phyloP scores from a whole-genome alignment of 1,140 invertebrate genomes.

The Batillaria attramentaria region DNA sequence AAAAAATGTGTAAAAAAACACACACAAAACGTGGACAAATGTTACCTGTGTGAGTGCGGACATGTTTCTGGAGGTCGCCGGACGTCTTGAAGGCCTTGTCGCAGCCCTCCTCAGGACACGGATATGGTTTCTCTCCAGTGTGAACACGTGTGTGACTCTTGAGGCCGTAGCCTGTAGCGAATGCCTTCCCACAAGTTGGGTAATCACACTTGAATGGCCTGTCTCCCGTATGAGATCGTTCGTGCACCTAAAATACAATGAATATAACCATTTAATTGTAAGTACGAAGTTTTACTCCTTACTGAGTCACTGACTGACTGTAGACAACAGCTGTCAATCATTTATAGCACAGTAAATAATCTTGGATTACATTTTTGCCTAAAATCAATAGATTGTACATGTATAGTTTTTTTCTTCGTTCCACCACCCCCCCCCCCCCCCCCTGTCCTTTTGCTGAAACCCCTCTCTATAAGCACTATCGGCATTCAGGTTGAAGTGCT shows the following conservation, averaged over 20 bases:
- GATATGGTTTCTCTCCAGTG: slow-evolving; percentile 81
- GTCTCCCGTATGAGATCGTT: slow-evolving; percentile 82
- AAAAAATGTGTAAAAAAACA: neutral
- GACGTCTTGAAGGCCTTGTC: slow-evolving; percentile 80
- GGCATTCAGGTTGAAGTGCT: too few relatives aligned
- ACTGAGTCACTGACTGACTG: neutral
- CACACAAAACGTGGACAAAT: neutral
- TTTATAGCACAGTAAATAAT: too few relatives aligned
- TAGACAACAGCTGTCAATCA: neutral
- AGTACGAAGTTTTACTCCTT: neutral
- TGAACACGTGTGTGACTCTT: slow-evolving; percentile 81
- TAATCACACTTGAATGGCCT: slow-evolving; percentile 79
- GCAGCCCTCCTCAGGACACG: slow-evolving; percentile 76
- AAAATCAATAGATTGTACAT: too few relatives aligned
- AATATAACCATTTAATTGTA: slow-evolving; percentile 27
- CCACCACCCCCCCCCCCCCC: too few relatives aligned
- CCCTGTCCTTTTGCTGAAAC: too few relatives aligned
- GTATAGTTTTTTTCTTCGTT: too few relatives aligned
- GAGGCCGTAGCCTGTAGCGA: slow-evolving; percentile 80
- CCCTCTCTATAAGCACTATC: too few relatives aligned
- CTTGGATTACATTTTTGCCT: too few relatives aligned
- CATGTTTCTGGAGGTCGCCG: slow-evolving; percentile 81
- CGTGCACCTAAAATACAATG: slow-evolving; percentile 76
- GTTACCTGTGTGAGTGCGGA: slow-evolving; percentile 80
- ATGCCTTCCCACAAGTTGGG: slow-evolving; percentile 78